Percentiles rank a stretch among this genome's conserved stretches.
These are phyloP conservation scores for Monomorium pharaonis DNA, from an alignment of 1,140 invertebrate species.

Conservation along the genomic window DNA sequence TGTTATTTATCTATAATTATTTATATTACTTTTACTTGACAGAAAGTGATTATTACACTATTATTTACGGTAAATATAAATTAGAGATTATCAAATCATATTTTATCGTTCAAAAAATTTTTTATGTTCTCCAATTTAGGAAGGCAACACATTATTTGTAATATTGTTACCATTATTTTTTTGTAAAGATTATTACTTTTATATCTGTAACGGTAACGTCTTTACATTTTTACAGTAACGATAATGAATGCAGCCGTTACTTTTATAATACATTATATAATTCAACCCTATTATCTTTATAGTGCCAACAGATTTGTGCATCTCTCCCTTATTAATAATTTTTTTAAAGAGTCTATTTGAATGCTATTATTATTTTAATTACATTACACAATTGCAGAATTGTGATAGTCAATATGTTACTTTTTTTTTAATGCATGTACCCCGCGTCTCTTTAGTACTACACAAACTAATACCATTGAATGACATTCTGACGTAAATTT, in stretches of 20 bases:
- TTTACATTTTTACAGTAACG: no score
- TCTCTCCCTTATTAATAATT: background rate
- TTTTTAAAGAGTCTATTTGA: background rate
- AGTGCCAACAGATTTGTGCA: no score
- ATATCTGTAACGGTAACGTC: no score
- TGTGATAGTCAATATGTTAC: background rate
- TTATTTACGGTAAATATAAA: background rate
- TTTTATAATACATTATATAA: no score
- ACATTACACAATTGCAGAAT: background rate
- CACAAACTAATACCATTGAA: background rate
- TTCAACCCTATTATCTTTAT: no score
- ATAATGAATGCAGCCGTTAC: no score
- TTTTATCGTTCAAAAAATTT: background rate
- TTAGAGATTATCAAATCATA: background rate
- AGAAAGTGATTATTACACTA: background rate
- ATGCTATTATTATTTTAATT: conserved; percentile 3
- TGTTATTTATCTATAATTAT: background rate
- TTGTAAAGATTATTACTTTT: no score
- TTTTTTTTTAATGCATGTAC: background rate
- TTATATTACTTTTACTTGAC: background rate
- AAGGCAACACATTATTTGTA: no score
- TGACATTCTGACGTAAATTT: background rate
- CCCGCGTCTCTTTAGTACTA: background rate
- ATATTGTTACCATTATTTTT: no score
- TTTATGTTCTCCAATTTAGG: background rate